Evolutionary conservation across 1,140 invertebrate genomes (phyloP), one percentile per base, ranked within the genome.

Genomic region (Araneus ventricosus): DNA sequence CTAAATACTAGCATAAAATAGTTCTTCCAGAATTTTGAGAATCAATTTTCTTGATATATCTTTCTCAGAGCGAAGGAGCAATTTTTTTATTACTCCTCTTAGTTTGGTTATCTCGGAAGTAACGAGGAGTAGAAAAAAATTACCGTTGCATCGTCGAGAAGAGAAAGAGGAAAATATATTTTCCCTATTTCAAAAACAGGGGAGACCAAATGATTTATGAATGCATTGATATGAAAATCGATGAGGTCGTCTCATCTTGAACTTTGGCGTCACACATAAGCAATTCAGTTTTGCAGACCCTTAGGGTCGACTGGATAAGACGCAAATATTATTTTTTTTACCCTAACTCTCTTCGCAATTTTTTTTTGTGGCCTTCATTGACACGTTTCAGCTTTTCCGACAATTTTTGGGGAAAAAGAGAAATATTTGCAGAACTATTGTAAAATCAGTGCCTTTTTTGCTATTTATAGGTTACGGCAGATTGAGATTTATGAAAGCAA

Each of bases 211-310:
- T 90, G 89, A 90, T 84, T 90, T 90, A 90, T 90, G 88, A 39
- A 90, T 80, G 88, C 75, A 90, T 75, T 90, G 88, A 90, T 90
- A 90, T 90, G 88, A 82, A 80, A 90, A 90, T 90, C 88, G 88
- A 90, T 90, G 88, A 30, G 63, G 88, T 90, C 45, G 52, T 17
- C 88, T 61, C 67, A 61, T 90, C 88, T 27, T 63, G 79, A 91
- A 91, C 34, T 91, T 84, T 84, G 52, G 59, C 52, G 59, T 82
- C 89, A 84, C 67, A 30, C 30, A 80, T 37, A 79, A 90, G 37
- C 61, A 37, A 70, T 70, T 67, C 59, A 45, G 70, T 80, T 67
- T 57, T 30, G 70, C 86, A 22, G 8, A 80, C 14, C n/a, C 67
- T 61, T 3, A 45, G 52, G 79, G 24, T 39, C 4, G 27, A n/a